Conservation (phyloP, 2,113 vertebrate species). For the Poecile atricapillus region DNA sequence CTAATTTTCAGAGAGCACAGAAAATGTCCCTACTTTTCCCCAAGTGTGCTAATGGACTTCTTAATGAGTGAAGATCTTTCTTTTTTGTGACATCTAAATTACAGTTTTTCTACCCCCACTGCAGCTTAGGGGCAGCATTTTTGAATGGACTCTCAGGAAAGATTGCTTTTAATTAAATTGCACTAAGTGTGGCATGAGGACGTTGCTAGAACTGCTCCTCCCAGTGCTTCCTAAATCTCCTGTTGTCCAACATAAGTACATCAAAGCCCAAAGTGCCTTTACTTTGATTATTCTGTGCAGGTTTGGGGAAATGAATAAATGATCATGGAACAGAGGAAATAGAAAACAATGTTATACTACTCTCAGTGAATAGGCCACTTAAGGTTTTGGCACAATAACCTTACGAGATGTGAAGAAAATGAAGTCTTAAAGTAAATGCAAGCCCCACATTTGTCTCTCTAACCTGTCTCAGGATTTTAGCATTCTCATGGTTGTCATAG, state of each 20-base stretch:
- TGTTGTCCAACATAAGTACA: neutral
- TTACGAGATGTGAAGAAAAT: neutral
- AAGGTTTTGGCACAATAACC: neutral
- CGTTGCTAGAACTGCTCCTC: neutral
- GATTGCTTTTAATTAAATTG: neutral
- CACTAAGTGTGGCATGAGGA: neutral
- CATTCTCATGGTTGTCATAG: fast-evolving
- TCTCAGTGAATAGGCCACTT: neutral
- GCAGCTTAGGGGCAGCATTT: neutral
- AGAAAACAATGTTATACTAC: neutral
- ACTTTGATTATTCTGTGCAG: neutral
- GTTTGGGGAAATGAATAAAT: neutral
- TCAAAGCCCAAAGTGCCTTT: neutral
- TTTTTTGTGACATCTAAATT: neutral
- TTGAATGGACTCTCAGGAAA: neutral
- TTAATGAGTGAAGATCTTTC: neutral
- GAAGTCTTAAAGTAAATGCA: neutral
- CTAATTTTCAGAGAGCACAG: neutral
- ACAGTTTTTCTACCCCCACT: neutral
- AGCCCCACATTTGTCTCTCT: neutral
- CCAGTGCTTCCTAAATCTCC: neutral
- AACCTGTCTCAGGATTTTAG: neutral
- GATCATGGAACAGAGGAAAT: neutral
- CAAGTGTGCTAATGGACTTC: neutral
- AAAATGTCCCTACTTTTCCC: neutral